Evolutionary conservation across 1,140 invertebrate genomes (phyloP), one percentile per base, ranked within the genome.

Genomic region (Patella vulgata): DNA sequence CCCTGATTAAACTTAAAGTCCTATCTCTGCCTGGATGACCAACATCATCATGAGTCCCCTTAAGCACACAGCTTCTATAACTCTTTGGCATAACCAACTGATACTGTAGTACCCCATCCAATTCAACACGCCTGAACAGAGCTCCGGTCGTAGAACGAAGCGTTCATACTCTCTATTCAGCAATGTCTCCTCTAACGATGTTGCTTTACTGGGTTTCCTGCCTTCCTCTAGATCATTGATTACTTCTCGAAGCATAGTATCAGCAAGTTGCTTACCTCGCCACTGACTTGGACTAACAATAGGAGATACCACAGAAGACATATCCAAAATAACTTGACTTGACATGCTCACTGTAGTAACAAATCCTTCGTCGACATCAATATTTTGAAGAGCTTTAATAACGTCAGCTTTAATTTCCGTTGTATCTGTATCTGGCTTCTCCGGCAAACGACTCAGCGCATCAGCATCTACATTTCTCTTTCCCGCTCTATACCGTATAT

Each of bases 381-480:
- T n/a, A n/a, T n/a, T n/a, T n/a, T n/a, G n/a, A n/a, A n/a, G 36
- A 25, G 25, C 27, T 23, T 46, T 48, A 11, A 59, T 40, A 17
- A 27, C 27, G 17, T 59, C 46, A 23, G 1, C 36, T 17, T n/a
- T 9, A 31, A 46, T 42, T 42, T 66, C 55, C 46, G 57, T 33
- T 19, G 54, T 58, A 1, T 9, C 51, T 21, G 54, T 61, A n/a
- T n/a, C n/a, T n/a, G n/a, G n/a, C n/a, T n/a, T n/a, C n/a, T n/a
- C 28, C 25, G 61, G 33, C 27, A 40, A 54, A 23, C 63, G 31
- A 11, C 42, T 61, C 19, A 66, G 27, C 3, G 19, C 58, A 50
- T 63, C 55, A 6, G 42, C 65, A 42, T 55, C 63, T 14, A 47
- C 30, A 57, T 65, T 68, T 11, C 17, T 28, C 30, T 62, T 67